Conservation (phyloP, 2,113 vertebrate genomes). For the Myxocyprinus asiaticus region DNA sequence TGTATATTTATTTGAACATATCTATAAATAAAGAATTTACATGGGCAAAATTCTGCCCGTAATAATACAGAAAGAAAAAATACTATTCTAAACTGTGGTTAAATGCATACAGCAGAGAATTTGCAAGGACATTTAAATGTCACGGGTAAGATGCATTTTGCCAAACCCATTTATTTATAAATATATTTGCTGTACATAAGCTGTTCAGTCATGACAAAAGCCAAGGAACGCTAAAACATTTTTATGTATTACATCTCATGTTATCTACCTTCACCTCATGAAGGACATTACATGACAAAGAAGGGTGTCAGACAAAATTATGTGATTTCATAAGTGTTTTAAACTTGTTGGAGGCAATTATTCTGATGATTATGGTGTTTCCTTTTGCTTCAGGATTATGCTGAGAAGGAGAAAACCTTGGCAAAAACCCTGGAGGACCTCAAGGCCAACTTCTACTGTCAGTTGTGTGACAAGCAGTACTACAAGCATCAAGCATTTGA, state of each 20-base stretch:
- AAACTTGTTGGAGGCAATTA: neutral
- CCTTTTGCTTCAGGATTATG: conserved; percentile 76
- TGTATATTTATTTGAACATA: too few species aligned
- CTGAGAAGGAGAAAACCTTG: conserved; percentile 83
- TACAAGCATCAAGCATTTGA: conserved; percentile 96
- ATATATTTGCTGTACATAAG: too few species aligned
- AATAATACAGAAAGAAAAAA: too few species aligned
- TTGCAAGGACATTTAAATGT: too few species aligned
- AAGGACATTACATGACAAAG: neutral
- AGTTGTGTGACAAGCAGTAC: conserved; percentile 96
- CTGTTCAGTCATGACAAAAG: too few species aligned
- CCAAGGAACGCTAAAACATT: too few species aligned
- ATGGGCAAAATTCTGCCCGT: too few species aligned
- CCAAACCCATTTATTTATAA: too few species aligned
- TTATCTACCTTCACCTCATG: neutral
- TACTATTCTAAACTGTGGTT: too few species aligned
- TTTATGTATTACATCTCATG: neutral
- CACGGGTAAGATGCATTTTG: too few species aligned
- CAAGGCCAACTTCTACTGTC: conserved; percentile 93
- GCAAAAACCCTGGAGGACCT: conserved; percentile 83
- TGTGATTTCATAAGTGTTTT: neutral
- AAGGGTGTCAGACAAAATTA: neutral
- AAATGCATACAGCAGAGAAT: too few species aligned
- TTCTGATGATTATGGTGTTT: conserved; percentile 24
- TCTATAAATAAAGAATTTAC: too few species aligned